Base-by-base conservation (phyloP, 2,797 vertebrate genomes). In the Sebastes iracundus region DNA sequence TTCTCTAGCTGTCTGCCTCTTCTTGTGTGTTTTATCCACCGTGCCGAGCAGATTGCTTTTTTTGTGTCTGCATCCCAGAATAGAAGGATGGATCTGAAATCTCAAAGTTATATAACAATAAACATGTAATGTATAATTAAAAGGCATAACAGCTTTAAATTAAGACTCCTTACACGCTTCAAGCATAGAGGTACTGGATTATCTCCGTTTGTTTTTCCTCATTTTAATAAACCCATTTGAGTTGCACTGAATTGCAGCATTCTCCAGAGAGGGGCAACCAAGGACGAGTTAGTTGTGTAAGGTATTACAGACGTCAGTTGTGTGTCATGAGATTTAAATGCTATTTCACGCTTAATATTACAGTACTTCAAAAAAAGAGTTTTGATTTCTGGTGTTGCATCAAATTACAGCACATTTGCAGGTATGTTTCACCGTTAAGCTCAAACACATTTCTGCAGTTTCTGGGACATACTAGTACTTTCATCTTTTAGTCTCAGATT, bases 241-340 rank as follows among this genome's bases (percentile, higher is more conserved):
- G 30, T 87, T 83, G 65, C 69, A 59, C 72, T 56, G 77, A 71
- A 73, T 86, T 77, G 33, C 81, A 79, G 20, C 61, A 72, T 76
- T 66, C 77, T 71, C 79, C 66, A 9, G 53, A 72, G 79, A 79
- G 49, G 16, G 18, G 56, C 4, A 49, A 28, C 59, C 27, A 22
- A 72, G 67, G 67, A 72, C 4, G 3, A 1, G 28, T 56, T 10
- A 27, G 42, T 49, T 42, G 62, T 65, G 22, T 66, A 10, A 82
- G 30, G 66, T 55, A 56, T 10, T 55, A 79, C 14, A 73, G 71
- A 68, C 42, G 53, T 42, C 59, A 25, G 35, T 13, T 13, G 42
- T 30, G 35, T 62, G 3, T 77, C 20, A 22, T 25, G 20, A 61
- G 23, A 79, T 68, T 66, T 68, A 33, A 63, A 61, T 66, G 14